Base-by-base conservation (phyloP, 2,888 invertebrate species). In the Eupithecia vulgata region DNA sequence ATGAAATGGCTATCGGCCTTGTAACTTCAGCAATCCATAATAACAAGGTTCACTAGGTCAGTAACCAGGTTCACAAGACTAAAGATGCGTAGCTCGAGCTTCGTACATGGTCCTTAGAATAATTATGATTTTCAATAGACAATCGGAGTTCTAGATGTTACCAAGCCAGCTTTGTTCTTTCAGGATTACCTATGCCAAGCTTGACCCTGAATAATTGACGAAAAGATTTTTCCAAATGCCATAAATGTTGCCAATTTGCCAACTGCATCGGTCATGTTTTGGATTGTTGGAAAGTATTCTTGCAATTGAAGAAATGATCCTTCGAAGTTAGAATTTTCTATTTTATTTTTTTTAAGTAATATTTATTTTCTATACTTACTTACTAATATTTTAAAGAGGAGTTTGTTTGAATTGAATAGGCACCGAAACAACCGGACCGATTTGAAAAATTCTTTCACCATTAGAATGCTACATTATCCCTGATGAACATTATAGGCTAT, bases 1-100 rank as follows among this genome's bases (percentile, higher is more conserved):
- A 21, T 37, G 62, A 35, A 40, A 64, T 64, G 37, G 64, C 64
- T 17, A n/a, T 21, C 37, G 61, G 35, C 62, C 62, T 62, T 35
- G 62, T 35, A 30, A 30, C 34, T 34, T 62, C 37, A 30, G 30
- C 1, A 64, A 34, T 35, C 17, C 35, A 37, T n/a, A 12, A 21
- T 10, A 62, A 35, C 62, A 62, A 35, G 34, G n/a, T 64, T 37
- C 35, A 37, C 62, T 64, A 30, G 62, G 35, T 37, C 62, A 64
- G 7, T 64, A 62, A 37, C 34, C n/a, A 37, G 62, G 25, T 25
- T 57, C 25, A 52, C 48, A 52, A n/a, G 3, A 21, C 48, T 52
- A 5, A 57, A 57, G 25, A 57, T 57, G 57, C 57, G 25, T 57
- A 12, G 25, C 57, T 25, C 25, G 57, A 21, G 12, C 13, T 57